These are phyloP conservation scores for Lysandra coridon DNA, from an alignment of 2,888 invertebrate species.

Conservation along the genomic window DNA sequence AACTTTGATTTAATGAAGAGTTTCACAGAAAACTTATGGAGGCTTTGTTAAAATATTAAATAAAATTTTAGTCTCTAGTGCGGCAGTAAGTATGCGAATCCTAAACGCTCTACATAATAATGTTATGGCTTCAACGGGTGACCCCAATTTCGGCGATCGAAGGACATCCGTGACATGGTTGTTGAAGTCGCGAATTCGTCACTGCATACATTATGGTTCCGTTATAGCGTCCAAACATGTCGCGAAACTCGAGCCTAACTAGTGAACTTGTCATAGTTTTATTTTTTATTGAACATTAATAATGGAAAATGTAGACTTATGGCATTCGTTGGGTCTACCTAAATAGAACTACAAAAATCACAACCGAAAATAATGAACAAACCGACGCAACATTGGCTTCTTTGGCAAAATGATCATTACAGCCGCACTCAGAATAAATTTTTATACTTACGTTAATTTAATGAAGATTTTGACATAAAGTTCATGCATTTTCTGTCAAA, in stretches of 20 bases:
- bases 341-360: no score
- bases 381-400: no score
- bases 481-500: no score
- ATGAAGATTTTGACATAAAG: no score
- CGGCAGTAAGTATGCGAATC: not conserved
- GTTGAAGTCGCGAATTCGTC: conserved; percentile 15
- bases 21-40: no score
- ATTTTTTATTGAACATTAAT: not conserved
- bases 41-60: no score
- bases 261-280: not conserved
- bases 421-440: not conserved
- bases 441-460: no score
- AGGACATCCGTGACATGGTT: conserved; percentile 20
- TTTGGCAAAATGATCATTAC: not conserved
- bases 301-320: not conserved
- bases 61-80: no score
- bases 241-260: not conserved
- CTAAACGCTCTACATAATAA: not conserved
- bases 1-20: no score
- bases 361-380: no score
- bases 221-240: conserved; percentile 3
- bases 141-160: conserved; percentile 18
- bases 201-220: conserved; percentile 20
- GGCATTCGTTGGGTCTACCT: no score
- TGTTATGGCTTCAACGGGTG: conserved; percentile 4